These are phyloP conservation scores for Tinea pellionella DNA, from an alignment of 2,888 invertebrate genomes.

Conservation along the genomic window DNA sequence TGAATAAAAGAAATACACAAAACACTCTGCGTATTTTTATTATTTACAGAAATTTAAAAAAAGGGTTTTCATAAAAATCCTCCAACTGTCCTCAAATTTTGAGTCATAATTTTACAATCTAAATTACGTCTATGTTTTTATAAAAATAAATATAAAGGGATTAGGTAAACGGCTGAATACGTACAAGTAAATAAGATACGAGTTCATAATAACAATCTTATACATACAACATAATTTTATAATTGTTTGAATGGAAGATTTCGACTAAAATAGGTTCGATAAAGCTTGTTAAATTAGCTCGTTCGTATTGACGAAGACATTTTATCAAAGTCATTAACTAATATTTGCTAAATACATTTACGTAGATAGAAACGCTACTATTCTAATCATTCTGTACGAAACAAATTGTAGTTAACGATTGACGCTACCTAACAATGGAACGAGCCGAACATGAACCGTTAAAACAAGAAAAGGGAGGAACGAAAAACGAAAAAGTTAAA, in stretches of 20 bases:
- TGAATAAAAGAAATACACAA: too few relatives aligned
- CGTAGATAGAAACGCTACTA: not conserved
- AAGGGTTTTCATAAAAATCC: too few relatives aligned
- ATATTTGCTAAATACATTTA: not conserved
- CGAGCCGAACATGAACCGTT: conserved; percentile 40
- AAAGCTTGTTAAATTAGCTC: not conserved
- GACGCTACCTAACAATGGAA: conserved; percentile 27
- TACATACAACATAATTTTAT: not conserved
- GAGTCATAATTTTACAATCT: too few relatives aligned
- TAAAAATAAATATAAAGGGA: not conserved
- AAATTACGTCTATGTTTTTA: too few relatives aligned
- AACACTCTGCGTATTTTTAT: too few relatives aligned
- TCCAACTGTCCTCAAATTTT: too few relatives aligned
- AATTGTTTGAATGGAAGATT: not conserved
- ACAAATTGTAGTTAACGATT: not conserved
- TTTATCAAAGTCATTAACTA: not conserved
- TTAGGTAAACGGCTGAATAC: not conserved
- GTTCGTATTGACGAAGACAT: not conserved
- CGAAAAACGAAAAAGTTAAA: conserved; percentile 30
- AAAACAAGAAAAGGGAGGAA: conserved; percentile 24
- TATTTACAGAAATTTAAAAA: too few relatives aligned
- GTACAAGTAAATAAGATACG: not conserved
- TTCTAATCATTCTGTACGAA: not conserved
- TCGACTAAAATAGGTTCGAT: not conserved
- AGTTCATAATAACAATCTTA: not conserved